These are phyloP conservation scores for Spheniscus humboldti DNA, from an alignment of 2,797 vertebrate species.

Conservation along the genomic window DNA sequence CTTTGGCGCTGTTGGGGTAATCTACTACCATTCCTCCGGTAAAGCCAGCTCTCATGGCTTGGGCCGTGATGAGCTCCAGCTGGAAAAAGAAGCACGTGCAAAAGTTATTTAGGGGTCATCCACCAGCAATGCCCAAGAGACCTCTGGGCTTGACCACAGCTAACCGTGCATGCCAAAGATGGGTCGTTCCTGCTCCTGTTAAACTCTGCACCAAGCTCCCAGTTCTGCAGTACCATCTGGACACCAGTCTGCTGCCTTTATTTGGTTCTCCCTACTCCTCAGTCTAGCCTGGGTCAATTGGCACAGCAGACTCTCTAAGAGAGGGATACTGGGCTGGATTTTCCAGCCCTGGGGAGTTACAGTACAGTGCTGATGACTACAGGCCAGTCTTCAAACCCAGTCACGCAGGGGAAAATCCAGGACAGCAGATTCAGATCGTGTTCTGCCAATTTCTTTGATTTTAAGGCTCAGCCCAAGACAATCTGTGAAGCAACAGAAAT, in stretches of 20 bases:
- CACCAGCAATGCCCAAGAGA: background rate
- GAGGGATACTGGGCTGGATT: background rate
- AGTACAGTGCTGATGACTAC: background rate
- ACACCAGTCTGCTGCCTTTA: background rate
- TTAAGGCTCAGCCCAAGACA: background rate
- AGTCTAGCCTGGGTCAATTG: background rate
- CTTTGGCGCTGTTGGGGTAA: slow-evolving; percentile 95
- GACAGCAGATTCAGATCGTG: background rate
- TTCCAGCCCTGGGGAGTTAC: background rate
- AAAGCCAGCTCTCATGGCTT: slow-evolving; percentile 94
- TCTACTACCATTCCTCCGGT: slow-evolving; percentile 95
- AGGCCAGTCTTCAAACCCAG: background rate
- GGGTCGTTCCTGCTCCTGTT: background rate
- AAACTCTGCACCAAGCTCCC: background rate
- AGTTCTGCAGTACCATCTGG: background rate
- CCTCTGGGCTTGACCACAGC: background rate
- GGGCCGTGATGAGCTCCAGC: slow-evolving; percentile 92
- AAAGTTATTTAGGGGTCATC: background rate
- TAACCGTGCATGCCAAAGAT: background rate
- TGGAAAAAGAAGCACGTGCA: slow-evolving; percentile 40
- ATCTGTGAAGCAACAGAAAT: background rate
- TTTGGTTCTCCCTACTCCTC: background rate
- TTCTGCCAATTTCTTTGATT: background rate
- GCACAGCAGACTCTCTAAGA: background rate
- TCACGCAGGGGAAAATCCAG: background rate